These are phyloP conservation scores for Numida meleagris DNA, from an alignment of 2,113 vertebrate species.

Conservation along the genomic window DNA sequence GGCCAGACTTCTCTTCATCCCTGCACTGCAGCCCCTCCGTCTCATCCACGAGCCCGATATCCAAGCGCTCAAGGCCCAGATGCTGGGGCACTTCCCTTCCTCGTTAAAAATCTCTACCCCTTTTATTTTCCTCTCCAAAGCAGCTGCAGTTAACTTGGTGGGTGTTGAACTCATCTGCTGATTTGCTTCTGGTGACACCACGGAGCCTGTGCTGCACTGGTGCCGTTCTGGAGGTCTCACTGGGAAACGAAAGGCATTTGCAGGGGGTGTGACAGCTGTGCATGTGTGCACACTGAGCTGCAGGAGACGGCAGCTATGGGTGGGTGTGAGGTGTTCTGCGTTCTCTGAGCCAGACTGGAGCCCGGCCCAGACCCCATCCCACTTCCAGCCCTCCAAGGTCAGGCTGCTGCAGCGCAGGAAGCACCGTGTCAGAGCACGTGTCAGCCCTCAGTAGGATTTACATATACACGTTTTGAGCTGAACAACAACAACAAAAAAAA, in stretches of 20 bases:
- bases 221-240: background rate
- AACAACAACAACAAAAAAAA: too few relatives aligned
- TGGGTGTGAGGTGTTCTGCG: accelerated
- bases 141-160: accelerated
- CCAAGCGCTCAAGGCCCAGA: background rate
- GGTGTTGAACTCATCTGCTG: background rate
- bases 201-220: background rate
- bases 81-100: background rate
- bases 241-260: background rate
- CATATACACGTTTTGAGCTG: too few relatives aligned
- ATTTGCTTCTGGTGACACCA: background rate
- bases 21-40: background rate
- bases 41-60: accelerated
- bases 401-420: background rate
- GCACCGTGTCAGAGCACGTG: background rate
- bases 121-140: background rate
- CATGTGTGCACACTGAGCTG: background rate
- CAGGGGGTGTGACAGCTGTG: background rate
- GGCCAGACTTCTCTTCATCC: background rate
- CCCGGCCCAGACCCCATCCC: background rate
- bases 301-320: background rate
- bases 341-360: background rate
- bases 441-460: background rate
- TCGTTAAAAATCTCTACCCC: background rate
- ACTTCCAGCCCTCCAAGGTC: background rate